Evolutionary conservation across 2,113 vertebrate species (phyloP).

Genomic region (Cottus gobio): DNA sequence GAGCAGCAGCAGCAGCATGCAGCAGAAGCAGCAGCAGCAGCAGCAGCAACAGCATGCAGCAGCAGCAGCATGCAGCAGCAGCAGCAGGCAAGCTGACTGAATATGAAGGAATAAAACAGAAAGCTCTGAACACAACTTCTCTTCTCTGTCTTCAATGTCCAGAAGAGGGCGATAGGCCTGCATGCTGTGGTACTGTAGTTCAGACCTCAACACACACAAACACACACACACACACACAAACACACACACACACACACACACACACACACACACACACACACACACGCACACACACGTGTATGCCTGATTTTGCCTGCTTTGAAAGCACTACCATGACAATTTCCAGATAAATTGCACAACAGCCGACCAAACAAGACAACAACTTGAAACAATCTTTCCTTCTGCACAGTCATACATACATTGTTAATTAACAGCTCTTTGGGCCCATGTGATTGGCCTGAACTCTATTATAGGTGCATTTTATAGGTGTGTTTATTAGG

Average conservation of each 20-base stretch:
- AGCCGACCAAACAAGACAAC: neutral
- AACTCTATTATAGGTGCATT: conserved; percentile 15
- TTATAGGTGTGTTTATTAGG: conserved; percentile 48
- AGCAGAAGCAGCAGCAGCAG: too few species aligned
- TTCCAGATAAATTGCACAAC: neutral
- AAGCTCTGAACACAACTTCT: too few species aligned
- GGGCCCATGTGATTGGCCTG: neutral
- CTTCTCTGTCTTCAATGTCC: conserved; percentile 41
- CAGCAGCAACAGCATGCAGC: too few species aligned
- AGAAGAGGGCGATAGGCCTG: conserved; percentile 70
- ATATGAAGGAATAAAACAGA: neutral
- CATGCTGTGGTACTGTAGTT: conserved; percentile 7
- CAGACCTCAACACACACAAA: neutral
- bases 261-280: too few species aligned
- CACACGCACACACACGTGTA: neutral
- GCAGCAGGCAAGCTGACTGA: too few species aligned
- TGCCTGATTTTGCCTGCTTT: neutral
- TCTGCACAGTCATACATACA: neutral
- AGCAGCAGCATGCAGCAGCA: too few species aligned
- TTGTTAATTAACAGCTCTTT: conserved; percentile 2
- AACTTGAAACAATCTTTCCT: too few species aligned
- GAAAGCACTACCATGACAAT: neutral
- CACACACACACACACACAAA: neutral
- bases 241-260: too few species aligned
- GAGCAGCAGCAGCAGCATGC: too few species aligned